Evolutionary conservation across 2,888 invertebrate genomes (phyloP).

Genomic region (Dasypogon diadema): DNA sequence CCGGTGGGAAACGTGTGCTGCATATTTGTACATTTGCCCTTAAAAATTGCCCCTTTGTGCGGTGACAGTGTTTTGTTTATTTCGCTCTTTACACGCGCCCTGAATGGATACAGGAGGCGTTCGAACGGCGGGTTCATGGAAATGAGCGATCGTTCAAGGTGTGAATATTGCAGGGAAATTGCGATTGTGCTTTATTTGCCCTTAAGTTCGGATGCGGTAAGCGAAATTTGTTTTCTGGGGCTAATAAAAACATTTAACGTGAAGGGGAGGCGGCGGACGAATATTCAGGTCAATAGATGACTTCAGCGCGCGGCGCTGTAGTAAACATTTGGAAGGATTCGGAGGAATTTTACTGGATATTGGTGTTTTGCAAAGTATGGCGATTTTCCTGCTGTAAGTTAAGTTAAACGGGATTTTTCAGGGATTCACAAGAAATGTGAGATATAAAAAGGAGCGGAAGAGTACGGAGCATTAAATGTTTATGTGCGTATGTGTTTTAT

Average conservation of each 20-base stretch:
- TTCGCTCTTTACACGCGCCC: neutral
- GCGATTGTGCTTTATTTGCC: slow-evolving; percentile 20
- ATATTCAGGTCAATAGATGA: too few relatives aligned
- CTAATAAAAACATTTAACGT: slow-evolving; percentile 25
- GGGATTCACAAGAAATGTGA: too few relatives aligned
- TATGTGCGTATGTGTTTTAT: too few relatives aligned
- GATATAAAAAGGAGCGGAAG: too few relatives aligned
- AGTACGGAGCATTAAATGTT: too few relatives aligned
- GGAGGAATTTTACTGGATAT: too few relatives aligned
- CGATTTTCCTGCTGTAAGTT: too few relatives aligned
- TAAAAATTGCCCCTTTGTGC: slow-evolving; percentile 39
- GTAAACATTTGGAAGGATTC: too few relatives aligned
- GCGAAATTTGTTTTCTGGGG: neutral
- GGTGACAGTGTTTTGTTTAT: slow-evolving; percentile 19
- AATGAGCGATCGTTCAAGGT: neutral
- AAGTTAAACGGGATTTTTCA: too few relatives aligned
- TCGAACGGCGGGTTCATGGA: neutral
- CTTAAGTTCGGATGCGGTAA: neutral
- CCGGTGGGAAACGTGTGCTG: slow-evolving; percentile 12
- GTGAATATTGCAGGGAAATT: slow-evolving; percentile 16
- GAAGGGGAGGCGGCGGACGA: neutral
- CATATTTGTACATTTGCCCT: slow-evolving; percentile 36
- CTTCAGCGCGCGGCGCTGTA: too few relatives aligned
- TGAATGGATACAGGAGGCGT: neutral
- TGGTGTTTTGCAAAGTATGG: too few relatives aligned